Base-by-base conservation (phyloP, 2,113 vertebrate genomes). In the Elanus axillaris region DNA sequence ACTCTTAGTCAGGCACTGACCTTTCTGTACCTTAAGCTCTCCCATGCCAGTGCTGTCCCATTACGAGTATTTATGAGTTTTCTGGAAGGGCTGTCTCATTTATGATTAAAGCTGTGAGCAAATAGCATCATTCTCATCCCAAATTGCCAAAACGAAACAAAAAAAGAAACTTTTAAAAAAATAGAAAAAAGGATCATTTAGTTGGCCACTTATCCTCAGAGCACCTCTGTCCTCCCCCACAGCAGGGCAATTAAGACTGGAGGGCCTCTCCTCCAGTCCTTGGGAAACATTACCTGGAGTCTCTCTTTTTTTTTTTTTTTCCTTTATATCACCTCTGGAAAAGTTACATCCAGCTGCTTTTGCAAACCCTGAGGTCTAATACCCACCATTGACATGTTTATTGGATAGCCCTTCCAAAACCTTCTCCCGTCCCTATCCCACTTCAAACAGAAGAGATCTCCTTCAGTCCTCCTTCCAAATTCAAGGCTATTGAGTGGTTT, bases 31-130 rank as follows among this genome's bases (percentile, higher is more conserved):
- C 43, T 68, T 50, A 40, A 86, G 66, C 26, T 29, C n/a, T 73
- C 45, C 43, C 11, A 14, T 42, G 76, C 40, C 56, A 32, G 40
- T 48, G 58, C 55, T 72, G n/a, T 89, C 55, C 67, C 56, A 52
- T 86, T 90, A 72, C 16, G 22, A 60, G 47, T 79, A 94, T 90
- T 96, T 85, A 91, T 62, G 60, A n/a, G 58, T 76, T 77, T 58
- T 63, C 63, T 82, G 11, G 47, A 86, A 76, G 31, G 14, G 29
- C 21, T 71, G 20, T 40, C 50, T 92, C 64, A 63, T 69, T 96
- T 64, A 40, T 55, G 47, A 90, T 42, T 84, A 74, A 92, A 76
- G 73, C 45, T 48, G 32, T 27, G 40, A 68, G 16, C 11, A 81
- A 77, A 60, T 7, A 42, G 40, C 62, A 83, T 19, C 2, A 0